Conservation (phyloP, 2,113 vertebrate species). For the Lucifuga dentata region DNA sequence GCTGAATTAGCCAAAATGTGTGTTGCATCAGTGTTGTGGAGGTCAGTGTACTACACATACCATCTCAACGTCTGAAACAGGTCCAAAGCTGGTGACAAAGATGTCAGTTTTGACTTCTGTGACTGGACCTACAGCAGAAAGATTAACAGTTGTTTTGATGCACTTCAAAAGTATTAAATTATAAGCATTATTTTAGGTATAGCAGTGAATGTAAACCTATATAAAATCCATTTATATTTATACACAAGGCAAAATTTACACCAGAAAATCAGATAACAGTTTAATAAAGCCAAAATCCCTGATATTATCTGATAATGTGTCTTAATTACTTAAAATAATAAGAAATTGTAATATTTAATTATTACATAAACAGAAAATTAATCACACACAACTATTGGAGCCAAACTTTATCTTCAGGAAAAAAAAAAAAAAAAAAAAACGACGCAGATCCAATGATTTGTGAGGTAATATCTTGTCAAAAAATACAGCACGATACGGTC, state of each 20-base stretch:
- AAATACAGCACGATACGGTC: background rate
- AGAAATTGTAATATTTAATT: background rate
- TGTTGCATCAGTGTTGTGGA: slow-evolving; percentile 4
- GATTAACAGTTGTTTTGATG: slow-evolving; percentile 34
- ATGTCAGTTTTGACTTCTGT: slow-evolving; percentile 89
- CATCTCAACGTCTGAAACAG: slow-evolving; percentile 88
- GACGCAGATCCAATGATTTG: background rate
- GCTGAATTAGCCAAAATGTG: slow-evolving; percentile 18
- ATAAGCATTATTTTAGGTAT: slow-evolving; percentile 15
- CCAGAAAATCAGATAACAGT: background rate
- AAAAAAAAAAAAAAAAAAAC: background rate
- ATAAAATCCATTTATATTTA: background rate
- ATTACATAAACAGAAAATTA: slow-evolving; percentile 10
- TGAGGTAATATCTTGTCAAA: background rate
- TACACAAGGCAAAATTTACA: background rate
- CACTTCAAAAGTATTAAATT: too few relatives aligned
- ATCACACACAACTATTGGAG: slow-evolving; percentile 13
- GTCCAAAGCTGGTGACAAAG: slow-evolving; percentile 89
- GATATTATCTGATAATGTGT: slow-evolving; percentile 2
- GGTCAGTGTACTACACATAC: slow-evolving; percentile 67
- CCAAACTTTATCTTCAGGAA: slow-evolving; percentile 46
- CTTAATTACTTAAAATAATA: background rate
- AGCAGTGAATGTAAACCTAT: background rate
- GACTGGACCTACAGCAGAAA: slow-evolving; percentile 79
- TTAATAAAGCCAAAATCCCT: background rate